A percentile compares a stretch with the other conserved stretches of the same genome.
Evolutionary conservation across 2,113 vertebrate genomes (phyloP).

Genomic region (Asarcornis scutulata): DNA sequence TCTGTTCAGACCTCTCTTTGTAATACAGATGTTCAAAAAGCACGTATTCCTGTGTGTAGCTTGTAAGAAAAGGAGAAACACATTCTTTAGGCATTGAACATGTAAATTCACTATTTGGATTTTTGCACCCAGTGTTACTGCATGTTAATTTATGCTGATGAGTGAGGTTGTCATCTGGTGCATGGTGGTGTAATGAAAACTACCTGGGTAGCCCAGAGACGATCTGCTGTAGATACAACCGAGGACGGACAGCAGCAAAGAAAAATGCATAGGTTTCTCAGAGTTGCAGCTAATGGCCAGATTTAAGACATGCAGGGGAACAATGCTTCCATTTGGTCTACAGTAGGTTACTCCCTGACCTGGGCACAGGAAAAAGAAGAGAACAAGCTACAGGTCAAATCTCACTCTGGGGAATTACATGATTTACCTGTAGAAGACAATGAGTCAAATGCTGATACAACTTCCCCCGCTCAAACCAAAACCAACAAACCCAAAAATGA

Average conservation of each 20-base stretch:
- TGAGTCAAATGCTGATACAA: not conserved
- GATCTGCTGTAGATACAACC: not conserved
- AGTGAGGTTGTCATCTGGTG: not conserved
- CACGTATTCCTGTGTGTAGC: fast-evolving
- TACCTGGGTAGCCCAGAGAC: not conserved
- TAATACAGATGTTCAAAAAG: not conserved
- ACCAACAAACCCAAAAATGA: not conserved
- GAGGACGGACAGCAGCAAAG: not conserved
- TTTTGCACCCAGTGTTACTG: not conserved
- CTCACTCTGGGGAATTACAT: not conserved
- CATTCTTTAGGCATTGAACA: not conserved
- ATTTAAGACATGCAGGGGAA: not conserved
- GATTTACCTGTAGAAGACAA: not conserved
- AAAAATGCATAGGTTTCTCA: not conserved
- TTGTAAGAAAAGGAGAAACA: not conserved
- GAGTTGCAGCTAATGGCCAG: not conserved
- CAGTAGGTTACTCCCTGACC: not conserved
- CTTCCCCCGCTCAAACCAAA: not conserved
- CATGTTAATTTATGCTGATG: not conserved
- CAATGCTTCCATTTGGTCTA: not conserved
- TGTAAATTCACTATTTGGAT: not conserved
- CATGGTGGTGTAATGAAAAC: not conserved
- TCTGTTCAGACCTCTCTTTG: not conserved
- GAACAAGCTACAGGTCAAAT: not conserved
- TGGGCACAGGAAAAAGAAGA: not conserved